Base-by-base conservation (phyloP, 2,888 invertebrate species). In the Operophtera brumata region DNA sequence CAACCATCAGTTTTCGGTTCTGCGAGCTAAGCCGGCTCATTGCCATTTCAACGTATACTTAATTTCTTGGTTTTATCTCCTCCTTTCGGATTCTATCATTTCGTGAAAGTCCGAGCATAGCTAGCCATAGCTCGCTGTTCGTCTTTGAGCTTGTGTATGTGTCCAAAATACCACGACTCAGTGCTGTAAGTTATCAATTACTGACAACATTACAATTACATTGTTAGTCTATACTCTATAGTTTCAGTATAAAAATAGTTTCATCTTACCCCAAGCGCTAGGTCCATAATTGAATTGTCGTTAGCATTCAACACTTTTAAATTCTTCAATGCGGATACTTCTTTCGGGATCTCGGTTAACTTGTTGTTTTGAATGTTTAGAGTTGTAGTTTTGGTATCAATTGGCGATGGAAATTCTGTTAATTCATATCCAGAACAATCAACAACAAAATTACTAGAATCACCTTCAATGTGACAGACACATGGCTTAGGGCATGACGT, bases 391-490 rank as follows among this genome's bases (percentile, higher is more conserved):
- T 73, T 81, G 6, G 75, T 56, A 60, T 84, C 83, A 43, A 90
- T 72, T 12, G 78, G 69, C 10, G 77, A 65, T 26, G 92, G 92
- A 46, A 92, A 79, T 66, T 90, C 84, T 12, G 84, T 84, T 49
- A 92, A 74, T 32, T 78, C 82, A 51, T 80, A 82, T 63, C 88
- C 83, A 8, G 90, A 83, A 71, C 92, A 93, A 71, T 91, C 85
- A 5, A 88, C 84, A 2, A 82, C 72, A 37, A 78, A 84, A 43
- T 78, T 69, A 25, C 71, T 67, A 20, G 76, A 61, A 41, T 71
- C 73, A n/a, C 80, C 82, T 69, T 88, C 86, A 55, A 75, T 67
- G 59, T 75, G 80, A 60, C 89, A 89, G 14, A 82, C 74, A 59
- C 90, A 89, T 44, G 73, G 71, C 30, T 73, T 69, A 10, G 89